Base-by-base conservation (phyloP, 2,888 invertebrate genomes). In the Allolobophora icterica region DNA sequence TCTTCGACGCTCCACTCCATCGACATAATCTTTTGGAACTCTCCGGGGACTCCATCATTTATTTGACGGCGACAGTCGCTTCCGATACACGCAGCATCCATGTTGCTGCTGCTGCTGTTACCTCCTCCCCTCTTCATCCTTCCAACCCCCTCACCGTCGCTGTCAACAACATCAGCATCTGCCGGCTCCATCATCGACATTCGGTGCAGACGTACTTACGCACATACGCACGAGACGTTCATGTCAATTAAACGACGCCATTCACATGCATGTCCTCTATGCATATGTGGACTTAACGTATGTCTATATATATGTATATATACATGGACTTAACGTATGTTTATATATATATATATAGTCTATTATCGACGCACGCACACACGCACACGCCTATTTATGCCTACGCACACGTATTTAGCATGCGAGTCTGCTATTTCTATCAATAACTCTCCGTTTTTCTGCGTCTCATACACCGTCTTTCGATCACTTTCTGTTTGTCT, bases 51-150 rank as follows among this genome's bases (percentile, higher is more conserved):
- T 71, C n/a, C 71, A 71, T 71, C 71, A 71, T 71, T 71, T 71
- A 71, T 71, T 71, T 71, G 71, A 71, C 71, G 71, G n/a, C 71
- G 71, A 71, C 71, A 71, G 71, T 71, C 30, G 71, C 71, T 71
- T 71, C 71, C 71, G 71, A 71, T 71, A 71, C 71, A n/a, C 71
- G 71, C 71, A 71, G 71, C 71, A 71, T 71, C 71, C 71, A 71
- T 11, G 71, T n/a, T 52, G 52, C 71, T 71, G 30, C 71, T 71
- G 8, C 71, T 13, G n/a, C n/a, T 71, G 5, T 13, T 6, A 1
- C 71, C 13, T 13, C 71, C n/a, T n/a, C n/a, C n/a, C 71, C n/a
- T 71, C 71, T 71, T 71, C 30, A 71, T 71, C 71, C 71, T 71
- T 71, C 71, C 71, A 6, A 71, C 11, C 71, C n/a, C 71, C 71